Base-by-base conservation (phyloP, 2,888 invertebrate species). In the Meliscaeva auricollis region DNA sequence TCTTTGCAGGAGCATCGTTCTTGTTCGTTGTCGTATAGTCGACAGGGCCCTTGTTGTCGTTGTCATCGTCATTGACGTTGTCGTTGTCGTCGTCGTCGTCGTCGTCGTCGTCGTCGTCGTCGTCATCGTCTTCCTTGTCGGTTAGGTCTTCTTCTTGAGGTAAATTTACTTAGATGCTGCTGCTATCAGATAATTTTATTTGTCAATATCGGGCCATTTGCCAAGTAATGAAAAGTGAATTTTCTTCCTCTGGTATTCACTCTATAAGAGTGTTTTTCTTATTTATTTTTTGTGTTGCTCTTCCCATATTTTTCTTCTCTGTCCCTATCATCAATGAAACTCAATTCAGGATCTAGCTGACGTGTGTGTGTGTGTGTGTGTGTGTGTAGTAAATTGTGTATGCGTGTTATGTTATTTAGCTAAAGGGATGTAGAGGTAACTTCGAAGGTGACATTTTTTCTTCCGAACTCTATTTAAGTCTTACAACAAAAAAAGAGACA, bases 201-300 rank as follows among this genome's bases (percentile, higher is more conserved):
- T 87, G 87, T 87, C 87, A 87, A 87, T 87, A 82, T 81, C 82
- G 82, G 87, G 87, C 87, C 82, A 87, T 82, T 87, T 81, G 87
- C 87, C 87, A 87, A 87, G 87, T 87, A 87, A 87, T 87, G 82
- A 87, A 87, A 87, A 82, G 87, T 87, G 87, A 87, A 87, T 87
- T 78, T 87, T 78, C 81, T 60, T 81, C 81, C 76, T 73, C 76
- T 81, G 68, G 35, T 32, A 2, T 62, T n/a, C 4, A 44, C 30
- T 64, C 84, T 72, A 6, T 48, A 22, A 30, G 81, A 77, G 76
- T 73, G 58, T 76, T 66, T 81, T 85, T 77, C 70, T 74, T 84
- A 75, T 80, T 84, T 75, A 56, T 70, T 62, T 50, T 30, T 72
- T 50, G 41, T 54, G 38, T 22, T 15, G 15, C 13, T 32, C 15